Evolutionary conservation across 2,797 vertebrate species (phyloP).

Genomic region (Sardinella longiceps): DNA sequence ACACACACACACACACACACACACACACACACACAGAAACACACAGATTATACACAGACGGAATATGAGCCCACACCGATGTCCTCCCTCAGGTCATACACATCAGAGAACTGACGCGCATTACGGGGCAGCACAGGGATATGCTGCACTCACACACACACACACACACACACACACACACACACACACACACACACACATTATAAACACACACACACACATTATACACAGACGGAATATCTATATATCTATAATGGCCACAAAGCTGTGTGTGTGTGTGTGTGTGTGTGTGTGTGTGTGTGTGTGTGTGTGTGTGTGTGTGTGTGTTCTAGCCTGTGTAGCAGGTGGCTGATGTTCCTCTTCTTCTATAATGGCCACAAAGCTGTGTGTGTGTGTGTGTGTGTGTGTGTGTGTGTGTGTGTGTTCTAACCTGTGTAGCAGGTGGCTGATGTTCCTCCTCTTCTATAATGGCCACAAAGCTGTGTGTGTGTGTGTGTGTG

Average conservation of each 20-base stretch:
- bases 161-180: conserved; percentile 33
- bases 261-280: no score
- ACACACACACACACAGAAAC: conserved; percentile 18
- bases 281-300: background rate
- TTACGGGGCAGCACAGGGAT: conserved; percentile 64
- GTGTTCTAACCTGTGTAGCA: background rate
- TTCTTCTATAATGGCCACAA: background rate
- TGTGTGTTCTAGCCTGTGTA: conserved; percentile 21
- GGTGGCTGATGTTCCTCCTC: background rate
- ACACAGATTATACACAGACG: background rate
- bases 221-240: no score
- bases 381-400: conserved; percentile 5
- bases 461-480: no score
- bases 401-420: conserved; percentile 6
- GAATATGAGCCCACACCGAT: conserved; percentile 40
- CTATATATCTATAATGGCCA: no score
- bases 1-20: conserved; percentile 28
- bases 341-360: background rate
- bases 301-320: background rate
- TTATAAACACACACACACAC: background rate
- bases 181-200: background rate
- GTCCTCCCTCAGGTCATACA: conserved; percentile 84
- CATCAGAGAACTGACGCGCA: conserved; percentile 75
- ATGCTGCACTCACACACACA: background rate
- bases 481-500: background rate